Percentiles rank a stretch among this genome's conserved stretches.
Conservation (phyloP, 2,113 vertebrate genomes). For the Nicator chloris region DNA sequence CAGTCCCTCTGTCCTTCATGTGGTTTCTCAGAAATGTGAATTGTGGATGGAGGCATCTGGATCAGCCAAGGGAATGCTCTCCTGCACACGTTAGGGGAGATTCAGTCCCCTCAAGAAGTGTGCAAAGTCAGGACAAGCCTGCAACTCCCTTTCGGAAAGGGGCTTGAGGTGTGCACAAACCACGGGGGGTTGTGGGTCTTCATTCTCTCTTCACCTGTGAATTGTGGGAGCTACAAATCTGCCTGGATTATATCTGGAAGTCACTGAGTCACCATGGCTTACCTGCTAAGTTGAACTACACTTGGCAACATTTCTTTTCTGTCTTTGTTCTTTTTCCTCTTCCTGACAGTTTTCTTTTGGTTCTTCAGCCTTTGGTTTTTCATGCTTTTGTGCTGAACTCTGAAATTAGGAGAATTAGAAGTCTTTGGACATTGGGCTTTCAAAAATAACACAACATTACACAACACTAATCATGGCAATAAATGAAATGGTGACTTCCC, state of each 20-base stretch:
- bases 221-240: background rate
- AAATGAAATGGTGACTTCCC: background rate
- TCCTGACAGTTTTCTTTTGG: background rate
- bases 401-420: background rate
- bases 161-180: too few species aligned
- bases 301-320: background rate
- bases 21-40: background rate
- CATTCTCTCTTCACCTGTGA: background rate
- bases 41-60: background rate
- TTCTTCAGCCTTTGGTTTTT: background rate
- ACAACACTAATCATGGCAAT: background rate
- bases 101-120: background rate
- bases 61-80: background rate
- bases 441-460: background rate
- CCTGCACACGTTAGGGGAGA: accelerated
- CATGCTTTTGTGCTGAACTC: background rate
- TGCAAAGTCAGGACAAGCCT: background rate
- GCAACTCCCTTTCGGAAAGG: background rate
- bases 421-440: background rate
- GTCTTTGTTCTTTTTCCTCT: background rate
- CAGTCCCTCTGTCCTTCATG: background rate
- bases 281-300: background rate
- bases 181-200: too few species aligned
- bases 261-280: too few species aligned
- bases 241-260: background rate